These are phyloP conservation scores for Dynastes grantii DNA, from an alignment of 2,888 invertebrate genomes.

Conservation along the genomic window DNA sequence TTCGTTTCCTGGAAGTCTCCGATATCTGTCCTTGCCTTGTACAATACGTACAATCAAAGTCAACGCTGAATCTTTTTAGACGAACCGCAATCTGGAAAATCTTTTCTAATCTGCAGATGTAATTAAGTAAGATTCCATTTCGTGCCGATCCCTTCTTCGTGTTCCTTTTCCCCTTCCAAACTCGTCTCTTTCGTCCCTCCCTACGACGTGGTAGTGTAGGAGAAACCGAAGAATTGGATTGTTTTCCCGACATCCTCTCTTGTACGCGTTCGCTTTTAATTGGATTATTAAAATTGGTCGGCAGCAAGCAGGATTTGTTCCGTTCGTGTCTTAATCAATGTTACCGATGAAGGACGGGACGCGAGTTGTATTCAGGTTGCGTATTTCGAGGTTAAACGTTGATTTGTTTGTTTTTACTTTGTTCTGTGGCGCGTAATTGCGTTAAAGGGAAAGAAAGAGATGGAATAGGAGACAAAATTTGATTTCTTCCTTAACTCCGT, in stretches of 20 bases:
- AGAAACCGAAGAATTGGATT: conserved; percentile 25
- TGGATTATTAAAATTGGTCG: conserved; percentile 42
- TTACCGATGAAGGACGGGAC: conserved; percentile 9
- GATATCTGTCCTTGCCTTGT: conserved; percentile 3
- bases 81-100: conserved; percentile 48
- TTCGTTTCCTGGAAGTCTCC: neutral
- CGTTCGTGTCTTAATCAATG: conserved; percentile 28
- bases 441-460: neutral
- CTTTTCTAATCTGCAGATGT: conserved; percentile 50
- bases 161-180: neutral
- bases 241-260: conserved; percentile 5
- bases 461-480: too few relatives aligned
- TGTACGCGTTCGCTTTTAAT: conserved; percentile 31
- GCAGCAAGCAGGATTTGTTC: neutral
- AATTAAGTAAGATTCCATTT: conserved; percentile 48
- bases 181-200: neutral
- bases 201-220: neutral
- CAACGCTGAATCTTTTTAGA: conserved; percentile 30
- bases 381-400: neutral
- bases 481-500: too few relatives aligned
- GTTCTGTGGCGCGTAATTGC: neutral
- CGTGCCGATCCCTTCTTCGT: conserved; percentile 14
- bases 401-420: neutral
- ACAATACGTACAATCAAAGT: conserved; percentile 22
- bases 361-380: neutral